Evolutionary conservation across 2,797 vertebrate species (phyloP), one percentile per base, ranked within the genome.

Genomic region (Oreonectes daqikongensis): DNA sequence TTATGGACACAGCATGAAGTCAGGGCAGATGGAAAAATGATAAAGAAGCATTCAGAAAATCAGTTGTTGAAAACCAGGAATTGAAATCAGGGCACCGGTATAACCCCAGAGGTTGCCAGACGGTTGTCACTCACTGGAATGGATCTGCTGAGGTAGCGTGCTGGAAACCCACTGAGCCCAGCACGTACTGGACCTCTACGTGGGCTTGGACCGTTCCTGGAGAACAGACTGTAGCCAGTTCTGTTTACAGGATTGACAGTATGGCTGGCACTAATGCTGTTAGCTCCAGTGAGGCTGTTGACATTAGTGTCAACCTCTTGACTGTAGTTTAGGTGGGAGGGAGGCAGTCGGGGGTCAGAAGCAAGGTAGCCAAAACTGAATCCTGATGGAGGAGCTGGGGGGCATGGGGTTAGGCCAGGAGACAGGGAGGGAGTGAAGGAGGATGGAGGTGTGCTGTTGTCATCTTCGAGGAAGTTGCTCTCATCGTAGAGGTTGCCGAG

Each of bases 121-220:
- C 11, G 38, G 15, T 59, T 59, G 55, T 71, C 67, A 83, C 84
- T 83, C 72, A 85, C 84, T 57, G 84, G 84, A 59, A 83, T 83
- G n/a, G 84, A 85, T 69, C 84, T 80, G 42, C 84, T 85, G 53
- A 85, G 79, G 70, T 81, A 67, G 57, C 52, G 79, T 48, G 78
- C 75, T 32, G 61, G 32, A 14, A 82, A 53, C 61, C 80, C 28
- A 18, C 48, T 61, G 5, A 69, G 26, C 32, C 78, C 35, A 66
- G 66, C 2, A 5, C 30, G 53, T 30, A 66, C 63, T 1, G 44
- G 79, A 65, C 50, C 40, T 53, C 74, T 76, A 18, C 63, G 73
- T 2, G 44, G 76, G 44, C 42, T 60, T 1, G 28, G 46, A 0
- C 63, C 63, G 30, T 20, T 50, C 6, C 77, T 66, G 66, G 69